Base-by-base conservation (phyloP, 2,797 vertebrate genomes). In the Neopelma chrysocephalum region DNA sequence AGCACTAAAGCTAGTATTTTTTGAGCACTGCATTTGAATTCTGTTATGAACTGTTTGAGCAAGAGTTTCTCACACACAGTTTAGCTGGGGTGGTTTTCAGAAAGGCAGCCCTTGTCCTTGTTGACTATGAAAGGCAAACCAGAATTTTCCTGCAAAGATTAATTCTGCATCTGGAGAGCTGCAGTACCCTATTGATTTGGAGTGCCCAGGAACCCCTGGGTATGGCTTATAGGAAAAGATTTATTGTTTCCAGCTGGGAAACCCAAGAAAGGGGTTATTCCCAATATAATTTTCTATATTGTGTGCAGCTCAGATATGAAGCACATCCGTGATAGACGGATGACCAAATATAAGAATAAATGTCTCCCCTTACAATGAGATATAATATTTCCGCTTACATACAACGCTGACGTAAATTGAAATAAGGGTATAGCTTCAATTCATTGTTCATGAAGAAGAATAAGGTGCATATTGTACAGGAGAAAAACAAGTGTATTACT, bases 301-400 rank as follows among this genome's bases (percentile, higher is more conserved):
- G 18, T 36, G 45, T 48, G 83, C 60, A 93, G 68, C 53, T 83
- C 61, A 92, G n/a, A 23, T 34, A 61, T 36, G 15, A 86, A 84
- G 16, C 42, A 32, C 47, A 69, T 48, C 82, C 31, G 38, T 60
- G 47, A 79, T 6, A 87, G 71, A 31, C 7, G 48, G 61, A 87
- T 70, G 72, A 93, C 11, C 76, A 31, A 95, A 88, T n/a, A 56
- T 34, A 89, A 94, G 76, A 97, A 82, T 85, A 77, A 92, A 94
- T 65, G 22, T 78, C 90, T 80, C 56, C 58, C 65, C 26, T 57
- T 73, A 86, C 50, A 86, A 45, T 45, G 26, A 84, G 58, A 62
- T 64, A 60, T 31, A 72, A 23, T 50, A 84, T 73, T 87, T 93
- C 78, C 78, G 71, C 71, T 80, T 80, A 15, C 13, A 78, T 48